Percentiles rank a stretch among this genome's conserved stretches.
Evolutionary conservation across 2,888 invertebrate species (phyloP).

Genomic region (Encarsia formosa): DNA sequence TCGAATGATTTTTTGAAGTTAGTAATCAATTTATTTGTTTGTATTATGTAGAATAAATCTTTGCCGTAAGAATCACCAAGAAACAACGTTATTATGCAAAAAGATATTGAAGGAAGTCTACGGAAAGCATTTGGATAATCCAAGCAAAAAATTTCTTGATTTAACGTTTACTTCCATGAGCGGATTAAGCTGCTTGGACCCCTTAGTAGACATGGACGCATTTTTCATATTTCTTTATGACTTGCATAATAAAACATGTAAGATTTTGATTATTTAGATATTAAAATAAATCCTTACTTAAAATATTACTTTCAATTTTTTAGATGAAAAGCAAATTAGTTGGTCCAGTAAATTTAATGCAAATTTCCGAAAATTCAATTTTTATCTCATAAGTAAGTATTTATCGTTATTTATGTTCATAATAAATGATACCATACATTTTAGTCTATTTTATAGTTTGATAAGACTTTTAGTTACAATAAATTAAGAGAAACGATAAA

Average conservation of each 20-base stretch:
- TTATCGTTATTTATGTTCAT: background rate
- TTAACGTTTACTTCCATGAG: conserved; percentile 60
- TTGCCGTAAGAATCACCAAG: conserved; percentile 59
- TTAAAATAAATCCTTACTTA: background rate
- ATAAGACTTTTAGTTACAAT: too few species aligned
- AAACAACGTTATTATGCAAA: conserved; percentile 59
- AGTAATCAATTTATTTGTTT: too few species aligned
- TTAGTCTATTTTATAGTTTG: background rate
- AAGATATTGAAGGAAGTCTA: conserved; percentile 56
- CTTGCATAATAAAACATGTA: conserved; percentile 6
- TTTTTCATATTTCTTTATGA: conserved; percentile 52
- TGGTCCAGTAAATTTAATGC: conserved; percentile 29
- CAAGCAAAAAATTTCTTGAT: conserved; percentile 58
- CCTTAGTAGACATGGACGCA: conserved; percentile 55
- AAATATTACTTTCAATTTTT: conserved; percentile 4
- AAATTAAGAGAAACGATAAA: too few species aligned
- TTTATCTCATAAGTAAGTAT: conserved; percentile 33
- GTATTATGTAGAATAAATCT: conserved; percentile 64
- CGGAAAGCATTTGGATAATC: conserved; percentile 57
- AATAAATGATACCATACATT: background rate
- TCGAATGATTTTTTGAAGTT: too few species aligned
- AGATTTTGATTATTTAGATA: background rate
- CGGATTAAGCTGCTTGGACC: conserved; percentile 65
- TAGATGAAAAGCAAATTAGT: conserved; percentile 32
- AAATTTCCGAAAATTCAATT: conserved; percentile 14